Evolutionary conservation across 2,797 vertebrate genomes (phyloP).

Genomic region (Garrulus glandarius): DNA sequence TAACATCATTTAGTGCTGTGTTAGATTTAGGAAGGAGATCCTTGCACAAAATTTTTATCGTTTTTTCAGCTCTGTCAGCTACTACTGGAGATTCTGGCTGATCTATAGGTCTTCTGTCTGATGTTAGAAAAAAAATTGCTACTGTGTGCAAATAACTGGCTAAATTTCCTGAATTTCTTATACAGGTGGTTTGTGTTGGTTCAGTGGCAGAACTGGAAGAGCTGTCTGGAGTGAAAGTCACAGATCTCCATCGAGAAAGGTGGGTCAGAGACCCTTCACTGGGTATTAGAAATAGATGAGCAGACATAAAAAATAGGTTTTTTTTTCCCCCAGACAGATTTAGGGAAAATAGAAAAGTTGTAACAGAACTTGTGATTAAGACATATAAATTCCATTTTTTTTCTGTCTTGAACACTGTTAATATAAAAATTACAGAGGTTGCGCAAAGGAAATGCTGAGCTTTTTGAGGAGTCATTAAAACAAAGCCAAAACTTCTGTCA

Average conservation of each 20-base stretch:
- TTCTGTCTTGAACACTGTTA: not conserved
- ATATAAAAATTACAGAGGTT: not conserved
- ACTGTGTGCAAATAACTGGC: not conserved
- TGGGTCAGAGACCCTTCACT: conserved; percentile 41
- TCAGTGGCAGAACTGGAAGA: conserved; percentile 90
- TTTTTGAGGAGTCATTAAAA: not conserved
- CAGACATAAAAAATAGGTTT: rapidly evolving
- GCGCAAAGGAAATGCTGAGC: not conserved
- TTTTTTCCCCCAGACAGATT: not conserved
- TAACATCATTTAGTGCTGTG: not conserved
- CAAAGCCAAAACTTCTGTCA: not conserved
- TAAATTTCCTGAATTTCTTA: not conserved
- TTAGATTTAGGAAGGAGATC: not conserved
- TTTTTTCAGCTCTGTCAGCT: not conserved
- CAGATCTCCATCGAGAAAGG: conserved; percentile 96
- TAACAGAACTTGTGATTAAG: not conserved
- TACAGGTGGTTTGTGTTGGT: conserved; percentile 91
- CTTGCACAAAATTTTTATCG: not conserved
- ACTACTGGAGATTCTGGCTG: not conserved
- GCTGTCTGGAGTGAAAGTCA: conserved; percentile 84
- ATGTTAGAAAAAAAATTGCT: not conserved
- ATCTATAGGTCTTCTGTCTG: not conserved
- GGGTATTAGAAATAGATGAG: not conserved
- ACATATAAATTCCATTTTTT: not conserved
- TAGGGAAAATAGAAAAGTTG: not conserved